Conservation (phyloP, 2,113 vertebrate species). For the Notothenia rossii region DNA sequence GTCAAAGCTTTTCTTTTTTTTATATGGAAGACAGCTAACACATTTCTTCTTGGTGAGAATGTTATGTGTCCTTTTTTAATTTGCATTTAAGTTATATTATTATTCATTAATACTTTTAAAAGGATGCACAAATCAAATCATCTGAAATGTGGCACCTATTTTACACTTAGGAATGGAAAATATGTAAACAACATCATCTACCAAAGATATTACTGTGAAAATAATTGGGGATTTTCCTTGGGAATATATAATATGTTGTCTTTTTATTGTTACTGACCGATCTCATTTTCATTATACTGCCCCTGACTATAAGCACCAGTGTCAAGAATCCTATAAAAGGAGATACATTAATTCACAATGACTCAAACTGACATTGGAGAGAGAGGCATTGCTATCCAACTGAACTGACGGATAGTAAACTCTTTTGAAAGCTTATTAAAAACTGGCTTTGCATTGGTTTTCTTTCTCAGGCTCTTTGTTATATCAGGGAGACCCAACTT, state of each 20-base stretch:
- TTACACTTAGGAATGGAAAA: not conserved
- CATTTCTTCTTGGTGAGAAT: not conserved
- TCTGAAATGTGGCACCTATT: not conserved
- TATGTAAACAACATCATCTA: not conserved
- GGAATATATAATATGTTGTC: too few species aligned
- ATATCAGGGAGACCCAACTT: not conserved
- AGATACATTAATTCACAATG: not conserved
- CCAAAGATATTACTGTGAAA: not conserved
- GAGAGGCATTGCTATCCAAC: not conserved
- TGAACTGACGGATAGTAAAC: not conserved
- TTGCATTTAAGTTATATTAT: not conserved
- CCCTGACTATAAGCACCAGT: not conserved
- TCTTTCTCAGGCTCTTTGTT: not conserved
- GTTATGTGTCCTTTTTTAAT: not conserved
- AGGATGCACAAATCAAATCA: not conserved
- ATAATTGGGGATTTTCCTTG: not conserved
- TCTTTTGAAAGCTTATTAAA: not conserved
- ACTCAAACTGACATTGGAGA: not conserved
- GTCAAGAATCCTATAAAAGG: not conserved
- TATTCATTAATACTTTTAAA: not conserved
- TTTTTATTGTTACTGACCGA: not conserved
- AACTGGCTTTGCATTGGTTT: not conserved
- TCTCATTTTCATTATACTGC: not conserved
- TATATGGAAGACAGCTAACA: not conserved
- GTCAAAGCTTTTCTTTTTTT: slow-evolving; percentile 34